Evolutionary conservation across 1,140 invertebrate genomes (phyloP), one percentile per base, ranked within the genome.

Genomic region (Mactra quadrangularis): DNA sequence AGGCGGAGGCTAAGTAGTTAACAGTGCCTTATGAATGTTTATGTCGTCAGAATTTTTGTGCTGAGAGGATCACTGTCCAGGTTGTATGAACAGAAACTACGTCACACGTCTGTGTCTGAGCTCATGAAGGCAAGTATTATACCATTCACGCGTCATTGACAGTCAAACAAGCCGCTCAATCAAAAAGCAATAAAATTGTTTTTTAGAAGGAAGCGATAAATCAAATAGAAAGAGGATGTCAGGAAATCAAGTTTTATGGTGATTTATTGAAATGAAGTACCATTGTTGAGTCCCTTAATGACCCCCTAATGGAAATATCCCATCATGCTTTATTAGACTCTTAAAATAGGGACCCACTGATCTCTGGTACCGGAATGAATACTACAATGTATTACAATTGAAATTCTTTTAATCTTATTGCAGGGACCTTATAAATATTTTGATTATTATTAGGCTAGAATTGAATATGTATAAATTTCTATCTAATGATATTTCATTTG

Each of bases 231-330:
- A 68, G n/a, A 68, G 3, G 2, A 13, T 27, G 64, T 50, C 64
- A 25, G 9, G 47, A 11, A 29, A 41, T 47, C 38, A 25, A 27
- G 1, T 50, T 68, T 68, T 68, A 68, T 68, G 45, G 45, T 68
- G 64, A 68, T 68, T 68, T 68, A 68, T 68, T 68, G 64, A 68
- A 68, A 68, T 68, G 45, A 68, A 68, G 64, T 68, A 68, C 64
- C 64, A 68, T 68, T 68, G 64, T 50, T 64, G 33, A 47, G 64
- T 68, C 64, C 64, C 64, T 47, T 68, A 68, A 68, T 68, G 64
- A 68, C 64, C 64, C n/a, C 64, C 64, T 68, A 68, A 68, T 68
- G 64, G 64, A 68, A 68, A 41, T 68, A 68, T 68, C 47, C 64
- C 41, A 68, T 50, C 64, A 68, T 41, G 64, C 64, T 41, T 68